Evolutionary conservation across 2,113 vertebrate genomes (phyloP).

Genomic region (Oreochromis spilurus): DNA sequence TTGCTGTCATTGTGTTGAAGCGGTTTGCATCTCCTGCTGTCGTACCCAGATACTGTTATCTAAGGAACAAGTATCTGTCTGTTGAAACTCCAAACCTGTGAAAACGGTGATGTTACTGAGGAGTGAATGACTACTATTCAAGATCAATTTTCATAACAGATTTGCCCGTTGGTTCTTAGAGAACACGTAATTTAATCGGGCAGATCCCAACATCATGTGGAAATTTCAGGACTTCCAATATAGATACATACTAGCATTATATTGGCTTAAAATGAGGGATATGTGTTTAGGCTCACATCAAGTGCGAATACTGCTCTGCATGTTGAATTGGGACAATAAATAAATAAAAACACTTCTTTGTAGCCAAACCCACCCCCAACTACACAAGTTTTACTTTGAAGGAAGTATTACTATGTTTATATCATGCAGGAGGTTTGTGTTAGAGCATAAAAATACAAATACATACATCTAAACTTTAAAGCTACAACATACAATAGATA

Average conservation of each 20-base stretch:
- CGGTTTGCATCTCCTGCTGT: not conserved
- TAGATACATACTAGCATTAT: not conserved
- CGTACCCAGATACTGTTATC: not conserved
- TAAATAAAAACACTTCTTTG: not conserved
- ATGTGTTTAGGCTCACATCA: not conserved
- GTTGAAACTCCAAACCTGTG: not conserved
- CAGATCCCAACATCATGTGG: not conserved
- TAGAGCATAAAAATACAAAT: not conserved
- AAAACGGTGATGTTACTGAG: not conserved
- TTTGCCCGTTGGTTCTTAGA: not conserved
- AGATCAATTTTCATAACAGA: not conserved
- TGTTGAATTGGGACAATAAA: not conserved
- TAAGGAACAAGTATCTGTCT: not conserved
- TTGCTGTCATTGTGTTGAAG: not conserved
- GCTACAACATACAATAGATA: not conserved
- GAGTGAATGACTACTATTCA: not conserved
- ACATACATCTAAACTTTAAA: not conserved
- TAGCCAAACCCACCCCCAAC: not conserved
- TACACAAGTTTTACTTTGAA: not conserved
- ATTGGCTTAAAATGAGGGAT: not conserved
- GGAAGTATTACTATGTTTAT: not conserved
- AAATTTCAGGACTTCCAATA: not conserved
- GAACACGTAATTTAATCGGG: not conserved
- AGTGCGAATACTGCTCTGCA: not conserved
- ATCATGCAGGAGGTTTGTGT: not conserved